Conservation (phyloP, 2,888 invertebrate species). For the Pseudococcus jackbeardsleyi region DNA sequence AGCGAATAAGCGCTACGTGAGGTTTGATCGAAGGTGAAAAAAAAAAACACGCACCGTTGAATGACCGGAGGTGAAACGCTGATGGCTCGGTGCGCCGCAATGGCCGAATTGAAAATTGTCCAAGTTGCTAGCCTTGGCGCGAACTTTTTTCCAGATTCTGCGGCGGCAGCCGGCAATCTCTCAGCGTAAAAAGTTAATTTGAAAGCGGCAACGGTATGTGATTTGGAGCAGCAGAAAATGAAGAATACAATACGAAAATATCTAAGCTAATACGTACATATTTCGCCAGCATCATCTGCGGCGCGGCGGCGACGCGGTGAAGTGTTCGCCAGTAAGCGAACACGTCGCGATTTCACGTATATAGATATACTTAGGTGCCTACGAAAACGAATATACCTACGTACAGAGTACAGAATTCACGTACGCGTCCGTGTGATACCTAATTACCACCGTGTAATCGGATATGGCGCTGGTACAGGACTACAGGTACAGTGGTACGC, state of each 20-base stretch:
- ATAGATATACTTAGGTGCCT: no score
- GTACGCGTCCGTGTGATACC: background rate
- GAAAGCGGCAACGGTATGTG: background rate
- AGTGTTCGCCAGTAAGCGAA: background rate
- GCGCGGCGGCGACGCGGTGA: no score
- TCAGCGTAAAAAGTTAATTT: no score
- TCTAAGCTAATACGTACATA: no score
- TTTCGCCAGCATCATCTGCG: no score
- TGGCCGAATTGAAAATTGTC: slow-evolving; percentile 11
- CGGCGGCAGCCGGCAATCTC: background rate
- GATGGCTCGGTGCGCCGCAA: background rate
- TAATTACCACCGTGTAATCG: slow-evolving; percentile 41
- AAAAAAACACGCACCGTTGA: background rate
- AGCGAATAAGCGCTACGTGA: background rate
- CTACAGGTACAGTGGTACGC: no score
- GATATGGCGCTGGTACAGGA: background rate
- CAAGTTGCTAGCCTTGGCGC: background rate
- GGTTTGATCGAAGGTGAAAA: slow-evolving; percentile 34
- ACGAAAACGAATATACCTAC: no score
- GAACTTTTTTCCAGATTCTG: background rate
- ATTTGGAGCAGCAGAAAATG: background rate
- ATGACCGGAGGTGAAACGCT: slow-evolving; percentile 7
- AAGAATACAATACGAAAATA: background rate
- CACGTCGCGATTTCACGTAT: background rate
- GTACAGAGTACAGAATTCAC: background rate